These are phyloP conservation scores for Anguilla obscura DNA, from an alignment of 2,797 vertebrate genomes.

Conservation along the genomic window DNA sequence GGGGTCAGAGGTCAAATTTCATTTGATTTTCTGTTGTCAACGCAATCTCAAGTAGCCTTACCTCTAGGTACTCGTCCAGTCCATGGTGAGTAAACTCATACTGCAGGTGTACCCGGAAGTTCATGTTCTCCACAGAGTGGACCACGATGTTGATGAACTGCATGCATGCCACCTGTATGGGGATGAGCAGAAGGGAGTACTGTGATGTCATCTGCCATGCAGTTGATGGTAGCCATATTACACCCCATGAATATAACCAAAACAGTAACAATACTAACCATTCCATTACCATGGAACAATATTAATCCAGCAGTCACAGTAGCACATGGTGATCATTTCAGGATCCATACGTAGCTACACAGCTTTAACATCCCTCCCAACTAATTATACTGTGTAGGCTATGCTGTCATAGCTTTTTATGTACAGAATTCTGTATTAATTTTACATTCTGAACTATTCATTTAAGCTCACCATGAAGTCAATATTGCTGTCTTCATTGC, in stretches of 20 bases:
- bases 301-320: not conserved
- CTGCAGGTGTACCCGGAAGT: conserved; percentile 93
- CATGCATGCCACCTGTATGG: conserved; percentile 90
- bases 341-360: not conserved
- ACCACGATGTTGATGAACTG: conserved; percentile 98
- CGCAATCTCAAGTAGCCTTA: conserved; percentile 53
- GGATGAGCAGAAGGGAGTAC: not conserved
- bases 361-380: not conserved
- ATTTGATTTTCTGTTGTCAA: too few species aligned
- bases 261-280: not conserved
- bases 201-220: too few species aligned
- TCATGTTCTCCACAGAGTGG: conserved; percentile 98
- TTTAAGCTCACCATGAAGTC: conserved; percentile 89
- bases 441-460: not conserved
- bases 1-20: not conserved
- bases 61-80: conserved; percentile 89
- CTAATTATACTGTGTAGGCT: not conserved
- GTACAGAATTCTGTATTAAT: not conserved
- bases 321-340: not conserved
- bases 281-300: not conserved
- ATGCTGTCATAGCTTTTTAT: not conserved
- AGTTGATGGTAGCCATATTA: not conserved
- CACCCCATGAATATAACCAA: not conserved
- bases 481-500: conserved; percentile 90
- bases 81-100: conserved; percentile 91